Evolutionary conservation across 2,797 vertebrate genomes (phyloP), one percentile per base, ranked within the genome.

Genomic region (Allobates femoralis): DNA sequence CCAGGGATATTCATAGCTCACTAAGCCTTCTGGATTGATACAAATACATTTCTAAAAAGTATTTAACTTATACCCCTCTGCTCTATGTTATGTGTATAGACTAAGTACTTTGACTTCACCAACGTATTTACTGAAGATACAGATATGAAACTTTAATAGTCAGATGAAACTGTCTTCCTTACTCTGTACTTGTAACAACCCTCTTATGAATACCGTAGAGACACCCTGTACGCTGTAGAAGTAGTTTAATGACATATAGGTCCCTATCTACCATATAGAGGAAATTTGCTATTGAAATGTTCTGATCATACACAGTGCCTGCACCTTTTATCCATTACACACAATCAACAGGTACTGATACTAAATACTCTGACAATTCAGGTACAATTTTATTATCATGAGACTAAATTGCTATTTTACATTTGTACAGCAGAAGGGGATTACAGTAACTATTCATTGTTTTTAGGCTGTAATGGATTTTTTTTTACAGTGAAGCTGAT

Each of bases 381-480:
- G 64, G 66, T 78, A 71, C 64, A 79, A 79, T 79, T 23, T 79
- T 73, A 83, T 79, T 87, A 83, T 79, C n/a, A 87, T 79, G 28
- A 87, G 73, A 78, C 80, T 87, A 67, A 51, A 83, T 82, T 82
- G 76, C 73, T 51, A 77, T 79, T 74, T 86, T 86, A 86, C 69
- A 86, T 81, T 87, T 87, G 86, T 87, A 79, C 26, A 41, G 75
- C 86, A 87, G 86, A 87, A 79, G 81, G 86, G 86, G 86, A 87
- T 87, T 87, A 87, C 62, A 78, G 62, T 83, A 83, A 83, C 81
- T 53, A 87, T 83, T 83, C 81, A 83, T 79, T 83, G 86, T 87
- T 81, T 87, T 87, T 83, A 79, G 86, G 37, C 86, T 73, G 74
- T 71, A 74, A 87, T 83, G 79, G 85, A 83, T 87, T 83, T 83